phyloP scores from a whole-genome alignment of 2,888 invertebrate genomes.

The Drosophila kokeensis region DNA sequence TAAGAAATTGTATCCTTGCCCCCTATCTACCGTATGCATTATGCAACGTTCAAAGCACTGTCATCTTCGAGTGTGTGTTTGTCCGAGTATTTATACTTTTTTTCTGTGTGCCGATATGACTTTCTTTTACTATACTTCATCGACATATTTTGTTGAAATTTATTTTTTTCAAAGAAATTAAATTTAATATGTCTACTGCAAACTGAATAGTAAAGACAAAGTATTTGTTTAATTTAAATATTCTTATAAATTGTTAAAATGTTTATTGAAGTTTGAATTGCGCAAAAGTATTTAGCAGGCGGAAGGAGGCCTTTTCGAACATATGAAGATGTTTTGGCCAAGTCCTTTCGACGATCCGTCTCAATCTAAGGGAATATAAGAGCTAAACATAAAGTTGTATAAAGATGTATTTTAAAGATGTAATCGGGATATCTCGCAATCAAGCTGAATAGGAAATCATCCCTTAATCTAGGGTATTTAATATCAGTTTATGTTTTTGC shows the following conservation, averaged over 20 bases:
- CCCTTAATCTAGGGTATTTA: no score
- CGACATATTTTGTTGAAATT: conserved; percentile 50
- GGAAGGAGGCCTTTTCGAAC: no score
- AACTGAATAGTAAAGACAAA: neutral
- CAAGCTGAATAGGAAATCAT: no score
- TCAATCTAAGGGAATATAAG: neutral
- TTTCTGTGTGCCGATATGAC: conserved; percentile 20
- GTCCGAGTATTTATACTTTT: conserved; percentile 7
- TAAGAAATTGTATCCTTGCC: conserved; percentile 58
- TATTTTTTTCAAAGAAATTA: conserved; percentile 1
- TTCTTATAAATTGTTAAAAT: neutral
- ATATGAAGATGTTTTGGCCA: neutral
- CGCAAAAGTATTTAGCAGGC: neutral
- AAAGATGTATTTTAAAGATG: no score
- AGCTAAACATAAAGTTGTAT: neutral
- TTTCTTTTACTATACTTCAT: conserved; percentile 44
- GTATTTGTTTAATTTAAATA: neutral
- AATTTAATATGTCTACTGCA: neutral
- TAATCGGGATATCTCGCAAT: no score
- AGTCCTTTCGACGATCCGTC: neutral
- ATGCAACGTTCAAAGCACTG: conserved; percentile 45
- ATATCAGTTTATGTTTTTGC: no score
- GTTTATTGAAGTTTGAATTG: neutral
- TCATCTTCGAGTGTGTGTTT: conserved; percentile 13
- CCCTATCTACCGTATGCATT: conserved; percentile 46